phyloP scores from a whole-genome alignment of 2,113 vertebrate genomes.

The Syrmaticus mikado region DNA sequence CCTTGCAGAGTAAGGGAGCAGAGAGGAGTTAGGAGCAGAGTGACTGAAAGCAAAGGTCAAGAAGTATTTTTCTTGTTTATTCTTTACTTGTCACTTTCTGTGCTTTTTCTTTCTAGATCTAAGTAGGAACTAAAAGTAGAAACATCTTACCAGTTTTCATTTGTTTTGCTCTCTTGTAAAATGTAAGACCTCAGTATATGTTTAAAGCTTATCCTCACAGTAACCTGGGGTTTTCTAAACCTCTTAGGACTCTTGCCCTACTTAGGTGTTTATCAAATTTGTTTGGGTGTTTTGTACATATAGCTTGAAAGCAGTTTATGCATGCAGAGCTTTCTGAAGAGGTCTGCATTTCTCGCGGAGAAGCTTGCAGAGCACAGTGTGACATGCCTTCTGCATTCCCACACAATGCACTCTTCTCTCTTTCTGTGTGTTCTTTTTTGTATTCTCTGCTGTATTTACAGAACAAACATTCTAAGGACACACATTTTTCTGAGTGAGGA shows the following conservation, averaged over 20 bases:
- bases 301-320: neutral
- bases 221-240: constrained; percentile 54
- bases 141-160: neutral
- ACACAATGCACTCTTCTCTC: neutral
- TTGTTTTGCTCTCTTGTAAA: constrained; percentile 12
- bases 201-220: constrained; percentile 37
- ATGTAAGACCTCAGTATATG: constrained; percentile 6
- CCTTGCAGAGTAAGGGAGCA: neutral
- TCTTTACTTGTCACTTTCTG: neutral
- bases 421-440: neutral
- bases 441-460: neutral
- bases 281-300: neutral
- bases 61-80: neutral
- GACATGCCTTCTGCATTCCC: neutral
- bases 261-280: constrained; percentile 52
- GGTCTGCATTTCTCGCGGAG: neutral
- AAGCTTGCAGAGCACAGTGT: neutral
- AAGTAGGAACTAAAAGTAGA: neutral
- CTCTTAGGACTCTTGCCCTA: constrained; percentile 50
- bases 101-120: neutral
- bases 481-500: constrained; percentile 3
- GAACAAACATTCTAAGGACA: neutral
- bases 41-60: neutral
- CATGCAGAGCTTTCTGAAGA: neutral
- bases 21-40: neutral